phyloP scores from a whole-genome alignment of 2,888 invertebrate species.

The Dicycla oo region DNA sequence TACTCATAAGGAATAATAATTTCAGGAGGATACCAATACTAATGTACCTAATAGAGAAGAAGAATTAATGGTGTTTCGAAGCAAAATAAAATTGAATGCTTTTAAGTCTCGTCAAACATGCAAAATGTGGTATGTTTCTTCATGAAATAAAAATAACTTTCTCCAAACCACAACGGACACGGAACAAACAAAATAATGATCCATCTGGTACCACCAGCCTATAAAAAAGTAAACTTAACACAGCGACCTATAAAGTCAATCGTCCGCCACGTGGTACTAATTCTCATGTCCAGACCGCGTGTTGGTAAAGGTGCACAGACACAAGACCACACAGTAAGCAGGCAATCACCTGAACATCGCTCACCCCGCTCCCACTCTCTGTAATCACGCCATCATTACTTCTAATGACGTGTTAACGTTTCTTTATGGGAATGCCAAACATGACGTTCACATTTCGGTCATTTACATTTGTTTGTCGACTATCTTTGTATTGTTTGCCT shows the following conservation, averaged over 20 bases:
- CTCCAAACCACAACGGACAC: conserved; percentile 35
- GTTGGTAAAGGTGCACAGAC: conserved; percentile 81
- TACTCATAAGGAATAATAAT: background rate
- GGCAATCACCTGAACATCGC: conserved; percentile 85
- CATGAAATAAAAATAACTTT: conserved; percentile 42
- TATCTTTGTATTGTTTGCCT: conserved; percentile 88
- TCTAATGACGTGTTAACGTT: conserved; percentile 90
- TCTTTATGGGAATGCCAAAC: conserved; percentile 91
- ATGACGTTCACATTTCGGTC: conserved; percentile 90
- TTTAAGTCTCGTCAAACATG: conserved; percentile 1
- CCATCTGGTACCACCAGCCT: conserved; percentile 43
- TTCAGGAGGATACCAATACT: background rate
- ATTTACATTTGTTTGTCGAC: conserved; percentile 90
- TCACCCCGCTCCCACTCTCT: conserved; percentile 83
- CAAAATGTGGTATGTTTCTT: background rate
- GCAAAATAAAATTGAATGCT: background rate
- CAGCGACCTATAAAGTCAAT: conserved; percentile 68
- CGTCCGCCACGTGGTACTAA: conserved; percentile 79
- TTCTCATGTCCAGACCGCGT: conserved; percentile 74
- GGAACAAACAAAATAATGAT: conserved; percentile 52
- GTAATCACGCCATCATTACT: conserved; percentile 90
- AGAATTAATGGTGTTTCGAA: background rate
- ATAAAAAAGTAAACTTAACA: conserved; percentile 55
- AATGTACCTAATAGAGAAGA: background rate
- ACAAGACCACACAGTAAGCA: conserved; percentile 87